Percentiles rank a stretch among this genome's conserved stretches.
Conservation (phyloP, 2,888 invertebrate species). For the Malthinus flaveolus region DNA sequence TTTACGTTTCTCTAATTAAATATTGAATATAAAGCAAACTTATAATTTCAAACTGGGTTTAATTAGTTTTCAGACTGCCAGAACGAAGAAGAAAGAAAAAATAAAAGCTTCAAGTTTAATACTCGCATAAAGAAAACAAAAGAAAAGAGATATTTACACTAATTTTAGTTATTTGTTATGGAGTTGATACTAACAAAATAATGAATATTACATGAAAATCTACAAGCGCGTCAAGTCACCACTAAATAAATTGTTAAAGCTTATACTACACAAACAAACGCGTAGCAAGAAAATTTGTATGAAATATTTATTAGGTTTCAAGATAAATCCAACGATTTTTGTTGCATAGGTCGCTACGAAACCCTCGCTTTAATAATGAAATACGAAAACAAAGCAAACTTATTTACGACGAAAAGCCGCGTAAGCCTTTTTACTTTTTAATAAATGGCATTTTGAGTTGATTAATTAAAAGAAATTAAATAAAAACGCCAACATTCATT, state of each 20-base stretch:
- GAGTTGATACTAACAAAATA: neutral
- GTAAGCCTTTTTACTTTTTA: too few relatives aligned
- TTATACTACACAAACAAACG: conserved; percentile 6
- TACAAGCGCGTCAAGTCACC: conserved; percentile 1
- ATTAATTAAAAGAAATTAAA: too few relatives aligned
- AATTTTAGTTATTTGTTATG: neutral
- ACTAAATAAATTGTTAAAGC: conserved; percentile 2
- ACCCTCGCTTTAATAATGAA: too few relatives aligned
- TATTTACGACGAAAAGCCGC: too few relatives aligned
- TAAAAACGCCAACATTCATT: too few relatives aligned
- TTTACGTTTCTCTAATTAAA: conserved; percentile 2
- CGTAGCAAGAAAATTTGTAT: conserved; percentile 4
- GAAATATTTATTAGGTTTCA: conserved; percentile 5
- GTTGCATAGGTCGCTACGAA: neutral
- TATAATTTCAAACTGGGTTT: neutral
- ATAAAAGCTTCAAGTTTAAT: too few relatives aligned
- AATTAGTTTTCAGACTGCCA: too few relatives aligned
- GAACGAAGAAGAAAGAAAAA: too few relatives aligned
- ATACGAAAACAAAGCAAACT: too few relatives aligned
- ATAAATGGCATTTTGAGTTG: too few relatives aligned
- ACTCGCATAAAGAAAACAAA: neutral
- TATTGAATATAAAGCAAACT: neutral
- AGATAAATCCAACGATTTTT: conserved; percentile 2
- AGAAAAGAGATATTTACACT: neutral
- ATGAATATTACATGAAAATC: conserved; percentile 5